These are phyloP conservation scores for Ictalurus furcatus DNA, from an alignment of 2,113 vertebrate genomes.

Conservation along the genomic window DNA sequence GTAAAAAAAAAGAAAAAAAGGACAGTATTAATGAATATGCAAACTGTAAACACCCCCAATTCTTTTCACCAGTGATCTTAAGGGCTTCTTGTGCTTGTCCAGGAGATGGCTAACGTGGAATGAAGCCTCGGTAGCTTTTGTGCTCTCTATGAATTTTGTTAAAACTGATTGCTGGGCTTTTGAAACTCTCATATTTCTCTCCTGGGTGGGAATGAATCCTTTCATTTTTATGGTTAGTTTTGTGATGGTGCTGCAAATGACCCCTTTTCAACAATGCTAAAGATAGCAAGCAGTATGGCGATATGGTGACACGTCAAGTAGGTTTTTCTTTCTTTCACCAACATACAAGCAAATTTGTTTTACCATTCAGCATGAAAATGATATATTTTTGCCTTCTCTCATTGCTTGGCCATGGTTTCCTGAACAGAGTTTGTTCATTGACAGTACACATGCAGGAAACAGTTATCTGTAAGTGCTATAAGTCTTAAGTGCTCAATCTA, in stretches of 20 bases:
- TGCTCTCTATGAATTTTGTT: background rate
- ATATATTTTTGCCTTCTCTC: background rate
- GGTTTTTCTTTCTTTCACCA: background rate
- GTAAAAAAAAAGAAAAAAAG: background rate
- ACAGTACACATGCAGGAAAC: background rate
- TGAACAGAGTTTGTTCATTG: background rate
- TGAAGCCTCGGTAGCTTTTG: background rate
- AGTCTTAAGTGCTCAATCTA: too few species aligned
- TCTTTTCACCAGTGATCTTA: background rate
- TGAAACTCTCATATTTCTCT: background rate
- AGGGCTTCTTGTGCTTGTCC: background rate
- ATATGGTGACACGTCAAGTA: background rate
- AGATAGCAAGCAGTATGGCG: background rate
- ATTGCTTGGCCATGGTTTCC: background rate
- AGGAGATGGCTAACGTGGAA: background rate
- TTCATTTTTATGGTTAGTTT: background rate
- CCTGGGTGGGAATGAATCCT: background rate
- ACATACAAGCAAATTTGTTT: background rate
- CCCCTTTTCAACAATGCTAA: background rate
- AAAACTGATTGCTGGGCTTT: background rate
- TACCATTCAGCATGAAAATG: background rate
- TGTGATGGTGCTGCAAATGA: background rate
- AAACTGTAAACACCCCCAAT: background rate
- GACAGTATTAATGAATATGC: background rate
- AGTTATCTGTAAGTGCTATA: background rate